Conservation (phyloP, 2,113 vertebrate genomes). For the Xyliphius kryptos region DNA sequence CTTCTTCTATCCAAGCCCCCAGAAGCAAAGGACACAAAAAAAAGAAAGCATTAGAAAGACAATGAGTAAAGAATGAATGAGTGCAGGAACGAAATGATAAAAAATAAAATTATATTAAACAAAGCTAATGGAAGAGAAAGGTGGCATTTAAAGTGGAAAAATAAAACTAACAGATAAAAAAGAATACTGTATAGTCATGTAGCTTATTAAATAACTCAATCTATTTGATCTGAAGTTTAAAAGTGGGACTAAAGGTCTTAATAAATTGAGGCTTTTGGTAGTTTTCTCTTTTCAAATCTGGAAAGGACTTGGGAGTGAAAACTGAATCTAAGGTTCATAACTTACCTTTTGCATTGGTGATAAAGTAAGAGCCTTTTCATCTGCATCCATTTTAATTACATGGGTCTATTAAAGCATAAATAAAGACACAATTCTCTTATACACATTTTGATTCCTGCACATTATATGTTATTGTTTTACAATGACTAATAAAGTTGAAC, state of each 20-base stretch:
- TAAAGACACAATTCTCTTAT: neutral
- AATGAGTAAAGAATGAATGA: constrained; percentile 32
- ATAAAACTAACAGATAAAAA: neutral
- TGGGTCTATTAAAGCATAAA: constrained; percentile 54
- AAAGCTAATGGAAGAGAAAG: constrained; percentile 1
- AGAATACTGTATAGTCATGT: no score
- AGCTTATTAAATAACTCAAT: no score
- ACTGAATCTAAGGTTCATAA: neutral
- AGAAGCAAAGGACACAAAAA: constrained; percentile 54
- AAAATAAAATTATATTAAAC: constrained; percentile 21
- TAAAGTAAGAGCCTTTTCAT: constrained; percentile 50
- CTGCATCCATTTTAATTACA: constrained; percentile 58
- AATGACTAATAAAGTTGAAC: no score
- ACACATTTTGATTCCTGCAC: neutral
- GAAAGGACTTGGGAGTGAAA: neutral
- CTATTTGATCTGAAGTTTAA: no score
- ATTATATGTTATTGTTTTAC: neutral
- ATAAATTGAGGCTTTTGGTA: no score
- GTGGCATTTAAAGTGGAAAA: neutral
- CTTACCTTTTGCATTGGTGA: constrained; percentile 66
- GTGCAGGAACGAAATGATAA: constrained; percentile 32
- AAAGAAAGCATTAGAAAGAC: constrained; percentile 52
- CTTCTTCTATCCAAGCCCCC: constrained; percentile 55
- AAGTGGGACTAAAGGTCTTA: no score
- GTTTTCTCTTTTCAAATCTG: no score